Conservation (phyloP, 1,140 invertebrate species). For the Lepidurus apus region DNA sequence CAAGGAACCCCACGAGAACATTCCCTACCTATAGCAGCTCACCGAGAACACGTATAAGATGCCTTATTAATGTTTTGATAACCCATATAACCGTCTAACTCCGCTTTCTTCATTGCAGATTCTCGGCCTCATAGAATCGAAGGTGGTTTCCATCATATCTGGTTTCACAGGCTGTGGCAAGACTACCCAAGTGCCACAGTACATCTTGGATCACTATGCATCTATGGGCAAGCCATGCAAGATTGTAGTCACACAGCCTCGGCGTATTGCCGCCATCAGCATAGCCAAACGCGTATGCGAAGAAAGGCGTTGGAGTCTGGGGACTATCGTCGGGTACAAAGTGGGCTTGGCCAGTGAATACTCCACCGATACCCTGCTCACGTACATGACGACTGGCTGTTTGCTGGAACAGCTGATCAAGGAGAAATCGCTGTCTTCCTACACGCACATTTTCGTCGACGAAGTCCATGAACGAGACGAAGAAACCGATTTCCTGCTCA, state of each 20-base stretch:
- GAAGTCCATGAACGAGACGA: constrained; percentile 93
- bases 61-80: neutral
- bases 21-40: neutral
- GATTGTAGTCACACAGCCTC: constrained; percentile 81
- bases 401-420: constrained; percentile 60
- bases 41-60: neutral
- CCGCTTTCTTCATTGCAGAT: neutral
- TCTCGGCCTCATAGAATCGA: neutral
- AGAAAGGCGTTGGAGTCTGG: constrained; percentile 70
- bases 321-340: constrained; percentile 77
- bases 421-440: constrained; percentile 40
- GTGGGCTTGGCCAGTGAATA: constrained; percentile 57
- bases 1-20: neutral
- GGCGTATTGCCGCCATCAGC: constrained; percentile 76
- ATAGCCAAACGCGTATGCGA: constrained; percentile 68
- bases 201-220: constrained; percentile 69
- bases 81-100: neutral
- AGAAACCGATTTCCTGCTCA: constrained; percentile 87
- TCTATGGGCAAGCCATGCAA: constrained; percentile 58
- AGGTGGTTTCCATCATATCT: constrained; percentile 66
- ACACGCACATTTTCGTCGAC: constrained; percentile 88
- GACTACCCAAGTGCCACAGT: constrained; percentile 82
- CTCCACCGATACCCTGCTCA: constrained; percentile 66
- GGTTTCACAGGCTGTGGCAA: constrained; percentile 77
- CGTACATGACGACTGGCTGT: constrained; percentile 76